phyloP scores from a whole-genome alignment of 92 coral and sea anemone genomes.

The Phenganax subtilis region DNA sequence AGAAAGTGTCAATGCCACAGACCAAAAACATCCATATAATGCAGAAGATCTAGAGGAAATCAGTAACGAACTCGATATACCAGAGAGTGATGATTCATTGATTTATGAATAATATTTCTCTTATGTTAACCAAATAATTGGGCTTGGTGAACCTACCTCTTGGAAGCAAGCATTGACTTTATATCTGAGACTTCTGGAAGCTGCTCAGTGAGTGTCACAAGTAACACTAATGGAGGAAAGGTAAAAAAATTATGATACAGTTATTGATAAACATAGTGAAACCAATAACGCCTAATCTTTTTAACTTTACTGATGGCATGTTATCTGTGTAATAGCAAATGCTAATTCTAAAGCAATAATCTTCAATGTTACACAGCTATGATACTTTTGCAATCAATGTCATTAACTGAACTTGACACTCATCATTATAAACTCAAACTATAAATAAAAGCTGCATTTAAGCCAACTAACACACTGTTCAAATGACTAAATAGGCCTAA shows the following conservation, averaged over 20 bases:
- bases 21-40: constrained; percentile 12
- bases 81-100: constrained; percentile 36
- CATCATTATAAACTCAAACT: too few species aligned
- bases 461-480: too few species aligned
- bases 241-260: neutral
- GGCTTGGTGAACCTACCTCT: constrained; percentile 35
- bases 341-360: neutral
- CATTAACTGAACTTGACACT: neutral
- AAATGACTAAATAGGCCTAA: too few species aligned
- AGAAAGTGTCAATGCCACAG: constrained; percentile 6
- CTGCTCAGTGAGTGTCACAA: constrained; percentile 13
- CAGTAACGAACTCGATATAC: constrained; percentile 28
- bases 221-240: neutral
- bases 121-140: constrained; percentile 42
- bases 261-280: neutral
- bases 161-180: constrained; percentile 40
- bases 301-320: neutral
- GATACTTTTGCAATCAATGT: neutral
- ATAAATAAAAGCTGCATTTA: too few species aligned
- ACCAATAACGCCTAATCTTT: too few species aligned
- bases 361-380: neutral
- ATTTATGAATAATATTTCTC: constrained; percentile 37
- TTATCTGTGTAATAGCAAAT: too few species aligned
- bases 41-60: constrained; percentile 40
- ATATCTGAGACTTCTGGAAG: constrained; percentile 32